Evolutionary conservation across 1,140 invertebrate genomes (phyloP).

Genomic region (Rhynchophorus ferrugineus): DNA sequence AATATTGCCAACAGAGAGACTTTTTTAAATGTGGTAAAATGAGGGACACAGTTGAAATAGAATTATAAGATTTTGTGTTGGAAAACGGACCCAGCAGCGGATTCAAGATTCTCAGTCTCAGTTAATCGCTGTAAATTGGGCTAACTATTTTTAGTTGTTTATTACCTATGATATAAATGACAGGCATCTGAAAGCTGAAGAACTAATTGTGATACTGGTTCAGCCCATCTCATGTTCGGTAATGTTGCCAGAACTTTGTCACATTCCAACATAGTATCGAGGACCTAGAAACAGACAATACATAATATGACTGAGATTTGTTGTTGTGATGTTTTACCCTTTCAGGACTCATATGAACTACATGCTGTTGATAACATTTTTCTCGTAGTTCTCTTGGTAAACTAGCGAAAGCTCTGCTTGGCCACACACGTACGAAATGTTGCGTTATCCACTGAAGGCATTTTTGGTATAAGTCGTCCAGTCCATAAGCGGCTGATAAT

Average conservation of each 20-base stretch:
- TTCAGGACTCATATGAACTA: constrained; percentile 59
- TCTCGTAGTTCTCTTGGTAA: constrained; percentile 72
- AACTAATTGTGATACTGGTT: constrained; percentile 57
- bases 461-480: constrained; percentile 81
- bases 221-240: constrained; percentile 64
- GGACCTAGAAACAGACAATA: constrained; percentile 23
- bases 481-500: constrained; percentile 69
- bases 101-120: no score
- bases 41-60: no score
- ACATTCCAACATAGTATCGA: constrained; percentile 55
- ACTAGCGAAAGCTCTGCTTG: constrained; percentile 73
- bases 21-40: no score
- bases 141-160: no score
- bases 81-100: no score
- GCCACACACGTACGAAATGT: constrained; percentile 79
- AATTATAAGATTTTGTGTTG: no score
- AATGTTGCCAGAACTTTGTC: constrained; percentile 60
- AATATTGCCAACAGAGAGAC: no score
- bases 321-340: constrained; percentile 19
- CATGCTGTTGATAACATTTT: constrained; percentile 73
- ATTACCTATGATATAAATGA: constrained; percentile 43
- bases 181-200: constrained; percentile 59
- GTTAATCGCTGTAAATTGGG: no score
- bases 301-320: neutral
- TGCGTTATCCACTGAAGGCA: constrained; percentile 78